Evolutionary conservation across 2,888 invertebrate species (phyloP), one percentile per base, ranked within the genome.

Genomic region (Tetramorium bicarinatum): DNA sequence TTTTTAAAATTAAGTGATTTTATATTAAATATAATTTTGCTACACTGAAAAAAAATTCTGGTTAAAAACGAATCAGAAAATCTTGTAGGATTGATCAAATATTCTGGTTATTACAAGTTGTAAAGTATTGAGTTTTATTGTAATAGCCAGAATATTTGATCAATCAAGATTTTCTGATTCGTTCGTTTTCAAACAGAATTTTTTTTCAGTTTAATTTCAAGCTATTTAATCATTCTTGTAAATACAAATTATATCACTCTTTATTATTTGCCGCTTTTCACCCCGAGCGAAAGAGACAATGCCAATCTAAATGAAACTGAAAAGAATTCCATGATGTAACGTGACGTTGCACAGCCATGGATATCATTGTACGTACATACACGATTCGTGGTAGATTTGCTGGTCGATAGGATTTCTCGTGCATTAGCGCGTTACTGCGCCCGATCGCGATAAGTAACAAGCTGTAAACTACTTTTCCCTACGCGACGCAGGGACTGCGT

Each of bases 381-480:
- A 82, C 86, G 82, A 89, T 85, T 82, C 87, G 83, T 72, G 82
- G 89, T 87, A 89, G 89, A 89, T 89, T 89, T 89, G 87, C 85
- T 83, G 87, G 86, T 89, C 89, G 89, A 89, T 89, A 89, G 85
- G 89, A 87, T 88, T 89, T 88, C 89, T 85, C 88, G 89, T 87
- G 88, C 87, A 84, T 86, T 87, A 86, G 66, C 85, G 89, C 88
- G 77, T 88, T 89, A 88, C 85, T 69, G 88, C 85, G 84, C 85
- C 86, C 75, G 67, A 89, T 89, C 89, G 89, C 86, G 89, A 89
- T 89, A 89, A 89, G 89, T 89, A 89, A 89, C 89, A 89, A 89
- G 87, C 89, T 84, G 86, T 87, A 88, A 90, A 88, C 86, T 89
- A 88, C 88, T 88, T 88, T 90, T 86, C 87, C 90, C 87, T 86